Evolutionary conservation across 2,888 invertebrate species (phyloP), one percentile per base, ranked within the genome.

Genomic region (Drosophila nr. fundita): DNA sequence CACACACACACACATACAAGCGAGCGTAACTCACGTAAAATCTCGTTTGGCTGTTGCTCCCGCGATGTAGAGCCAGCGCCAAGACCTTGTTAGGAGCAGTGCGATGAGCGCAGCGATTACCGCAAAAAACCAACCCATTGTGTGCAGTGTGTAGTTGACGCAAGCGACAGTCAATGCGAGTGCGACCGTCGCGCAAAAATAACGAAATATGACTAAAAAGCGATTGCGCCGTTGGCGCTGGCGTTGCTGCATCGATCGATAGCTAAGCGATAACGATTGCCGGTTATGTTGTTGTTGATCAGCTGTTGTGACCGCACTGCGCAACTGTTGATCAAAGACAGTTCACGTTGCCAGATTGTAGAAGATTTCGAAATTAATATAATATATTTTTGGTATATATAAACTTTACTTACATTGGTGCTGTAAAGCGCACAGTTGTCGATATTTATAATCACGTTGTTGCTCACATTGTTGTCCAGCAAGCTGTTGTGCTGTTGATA

Each of bases 41-140:
- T 98, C 97, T 82, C 98, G 95, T 1, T 95, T 96, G 2, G 95
- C 94, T 2, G 97, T 98, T 90, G 94, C 95, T 53, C 95, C 89
- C 36, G 96, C 96, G 52, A 97, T 94, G 92, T 96, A 96, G 79
- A 96, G 94, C 96, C 97, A 97, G 90, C 95, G 94, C 93, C 95
- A 96, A 63, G 96, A 96, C 80, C 96, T 96, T 29, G 95, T 95
- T 61, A 96, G 93, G 62, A 96, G 92, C 90, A 96, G 96, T 21
- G 96, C 95, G 49, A 95, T 86, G 38, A 95, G 89, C 42, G 96
- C 95, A 40, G 96, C 95, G 58, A 96, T 94, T 60, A 95, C 91
- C 54, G 97, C 95, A 89, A 95, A 95, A 91, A 95, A 69, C 92
- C 92, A 92, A 83, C 92, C 93, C 92, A 93, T 94, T 87, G 90